phyloP scores from a whole-genome alignment of 2,113 vertebrate genomes.

The Halcyon malimbica region DNA sequence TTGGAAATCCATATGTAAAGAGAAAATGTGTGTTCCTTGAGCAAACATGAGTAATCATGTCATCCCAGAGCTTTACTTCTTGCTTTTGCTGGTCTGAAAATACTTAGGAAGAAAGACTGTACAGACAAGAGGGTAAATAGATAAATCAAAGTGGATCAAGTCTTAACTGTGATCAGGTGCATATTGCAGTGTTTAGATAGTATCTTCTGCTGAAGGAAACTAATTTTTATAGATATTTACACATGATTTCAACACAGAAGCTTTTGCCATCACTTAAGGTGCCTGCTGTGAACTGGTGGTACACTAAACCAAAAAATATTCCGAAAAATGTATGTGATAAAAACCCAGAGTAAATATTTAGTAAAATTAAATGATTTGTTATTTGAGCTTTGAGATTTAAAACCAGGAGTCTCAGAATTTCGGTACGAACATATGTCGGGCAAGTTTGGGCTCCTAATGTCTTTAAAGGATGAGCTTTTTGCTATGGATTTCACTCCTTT shows the following conservation, averaged over 20 bases:
- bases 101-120: neutral
- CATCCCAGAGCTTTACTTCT: neutral
- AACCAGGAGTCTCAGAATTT: neutral
- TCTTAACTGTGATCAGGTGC: neutral
- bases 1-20: conserved; percentile 1
- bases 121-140: neutral
- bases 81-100: conserved; percentile 5
- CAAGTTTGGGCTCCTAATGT: rapidly evolving
- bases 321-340: neutral
- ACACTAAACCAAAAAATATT: neutral
- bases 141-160: neutral
- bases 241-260: neutral
- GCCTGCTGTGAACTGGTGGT: neutral
- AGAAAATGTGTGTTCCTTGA: neutral
- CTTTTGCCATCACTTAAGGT: neutral
- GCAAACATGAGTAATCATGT: neutral
- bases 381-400: neutral
- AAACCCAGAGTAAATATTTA: neutral
- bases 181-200: neutral
- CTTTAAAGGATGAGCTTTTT: neutral
- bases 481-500: neutral
- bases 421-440: rapidly evolving
- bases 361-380: neutral
- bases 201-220: neutral
- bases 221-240: conserved; percentile 4